Evolutionary conservation across 2,797 vertebrate genomes (phyloP).

Genomic region (Eupleurogrammus muticus): DNA sequence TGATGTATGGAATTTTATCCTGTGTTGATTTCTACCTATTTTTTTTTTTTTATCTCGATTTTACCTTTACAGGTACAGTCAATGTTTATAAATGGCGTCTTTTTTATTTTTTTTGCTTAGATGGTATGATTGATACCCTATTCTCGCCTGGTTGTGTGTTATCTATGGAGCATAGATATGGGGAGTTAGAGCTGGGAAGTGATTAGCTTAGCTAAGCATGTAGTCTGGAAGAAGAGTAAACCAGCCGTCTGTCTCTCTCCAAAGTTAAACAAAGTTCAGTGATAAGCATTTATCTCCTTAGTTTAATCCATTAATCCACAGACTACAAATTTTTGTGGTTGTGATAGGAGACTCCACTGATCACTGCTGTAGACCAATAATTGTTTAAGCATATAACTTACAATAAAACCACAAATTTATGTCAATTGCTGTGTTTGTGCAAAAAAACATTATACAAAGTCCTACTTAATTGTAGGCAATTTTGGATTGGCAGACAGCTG

Average conservation of each 20-base stretch:
- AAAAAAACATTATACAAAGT: no score
- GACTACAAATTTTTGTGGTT: no score
- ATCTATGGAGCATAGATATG: neutral
- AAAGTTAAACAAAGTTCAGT: neutral
- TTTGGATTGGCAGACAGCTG: neutral
- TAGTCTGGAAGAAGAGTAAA: neutral
- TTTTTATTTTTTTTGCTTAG: neutral
- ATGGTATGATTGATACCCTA: constrained; percentile 1
- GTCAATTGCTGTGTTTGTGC: no score
- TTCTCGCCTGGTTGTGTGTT: neutral
- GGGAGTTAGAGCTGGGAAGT: neutral
- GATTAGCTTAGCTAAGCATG: neutral
- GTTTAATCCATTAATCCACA: no score
- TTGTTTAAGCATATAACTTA: no score
- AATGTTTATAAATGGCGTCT: neutral
- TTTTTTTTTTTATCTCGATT: neutral
- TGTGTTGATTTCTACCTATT: neutral
- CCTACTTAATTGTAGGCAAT: no score
- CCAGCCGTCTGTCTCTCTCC: neutral
- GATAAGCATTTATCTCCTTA: neutral
- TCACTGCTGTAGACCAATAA: no score
- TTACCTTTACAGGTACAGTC: neutral
- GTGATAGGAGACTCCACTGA: no score
- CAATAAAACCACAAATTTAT: no score
- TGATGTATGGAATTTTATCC: neutral